Evolutionary conservation across 2,113 vertebrate species (phyloP), one percentile per base, ranked within the genome.

Genomic region (Procavia capensis): DNA sequence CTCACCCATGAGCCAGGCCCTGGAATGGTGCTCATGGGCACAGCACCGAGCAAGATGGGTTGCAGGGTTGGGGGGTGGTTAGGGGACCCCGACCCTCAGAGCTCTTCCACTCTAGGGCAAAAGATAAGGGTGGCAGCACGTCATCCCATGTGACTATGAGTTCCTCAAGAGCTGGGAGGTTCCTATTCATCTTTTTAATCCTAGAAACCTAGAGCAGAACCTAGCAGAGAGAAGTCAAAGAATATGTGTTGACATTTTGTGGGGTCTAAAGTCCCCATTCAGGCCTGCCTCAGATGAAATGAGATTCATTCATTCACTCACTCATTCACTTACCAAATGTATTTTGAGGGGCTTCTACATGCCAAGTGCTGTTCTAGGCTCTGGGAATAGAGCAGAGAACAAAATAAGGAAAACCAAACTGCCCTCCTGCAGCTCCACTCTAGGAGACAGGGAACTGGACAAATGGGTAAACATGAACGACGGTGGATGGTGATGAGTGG

Each of bases 1-100:
- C 43, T 27, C 39, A 41, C 6, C 7, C 0, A 27, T 0, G 0
- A 11, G 39, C 50, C 6, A 0, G 27, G 43, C 43, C 47, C 43
- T 31, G 25, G 57, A 6, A 79, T 9, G 13, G 41, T 4, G 43
- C 63, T 19, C 25, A 74, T 27, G 41, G 41, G 82, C 24, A 54
- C 34, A 36, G 72, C 59, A 64, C 6, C 3, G 2, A 36, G 34
- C 74, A 78, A 19, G n/a, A 43, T 0, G 22, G 45, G 34, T 2
- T n/a, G n/a, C n/a, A n/a, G n/a, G n/a, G n/a, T n/a, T n/a, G n/a
- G n/a, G n/a, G n/a, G n/a, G n/a, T n/a, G n/a, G n/a, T n/a, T n/a
- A n/a, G 31, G 24, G 47, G n/a, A 16, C 29, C 68, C 68, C 74
- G 22, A 50, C 66, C 29, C 64, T 9, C 61, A 1, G 20, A 39